Evolutionary conservation across 1,140 invertebrate genomes (phyloP).

Genomic region (Pseudomyrmex concolor): DNA sequence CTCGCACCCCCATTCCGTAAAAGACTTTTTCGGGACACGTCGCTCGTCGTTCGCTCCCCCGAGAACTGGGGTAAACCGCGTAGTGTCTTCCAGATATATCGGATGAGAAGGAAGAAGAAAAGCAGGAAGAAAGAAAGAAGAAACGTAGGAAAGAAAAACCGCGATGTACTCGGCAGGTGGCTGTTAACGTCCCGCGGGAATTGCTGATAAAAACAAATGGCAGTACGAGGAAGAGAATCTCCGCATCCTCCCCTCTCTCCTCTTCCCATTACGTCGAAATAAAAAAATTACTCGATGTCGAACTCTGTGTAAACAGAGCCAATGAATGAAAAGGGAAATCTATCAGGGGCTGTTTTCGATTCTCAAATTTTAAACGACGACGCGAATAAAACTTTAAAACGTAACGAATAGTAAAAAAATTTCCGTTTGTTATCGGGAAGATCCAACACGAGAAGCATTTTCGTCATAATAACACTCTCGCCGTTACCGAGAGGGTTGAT

Average conservation of each 20-base stretch:
- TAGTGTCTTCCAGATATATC: conserved; percentile 40
- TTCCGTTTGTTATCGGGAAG: neutral
- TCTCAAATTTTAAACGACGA: no score
- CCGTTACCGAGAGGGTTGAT: conserved; percentile 69
- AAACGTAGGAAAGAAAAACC: conserved; percentile 28
- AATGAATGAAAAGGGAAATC: conserved; percentile 79
- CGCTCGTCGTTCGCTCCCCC: conserved; percentile 66
- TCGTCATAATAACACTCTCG: neutral
- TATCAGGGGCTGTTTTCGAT: neutral
- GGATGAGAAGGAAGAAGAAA: conserved; percentile 36
- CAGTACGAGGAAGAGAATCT: conserved; percentile 71
- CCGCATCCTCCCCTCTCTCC: conserved; percentile 31
- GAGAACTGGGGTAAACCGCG: conserved; percentile 72
- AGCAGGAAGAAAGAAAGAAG: neutral
- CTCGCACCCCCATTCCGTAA: conserved; percentile 20
- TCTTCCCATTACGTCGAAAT: conserved; percentile 72
- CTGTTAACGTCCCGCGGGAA: conserved; percentile 76
- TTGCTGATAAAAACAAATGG: conserved; percentile 85
- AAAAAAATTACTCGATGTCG: conserved; percentile 83
- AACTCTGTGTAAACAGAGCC: conserved; percentile 80
- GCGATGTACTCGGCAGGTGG: conserved; percentile 67
- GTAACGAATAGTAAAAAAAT: conserved; percentile 1
- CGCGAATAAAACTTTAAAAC: neutral
- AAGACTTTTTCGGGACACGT: conserved; percentile 62
- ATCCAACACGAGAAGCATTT: neutral